phyloP scores from a whole-genome alignment of 1,140 invertebrate genomes.

The Zaprionus nigranus region DNA sequence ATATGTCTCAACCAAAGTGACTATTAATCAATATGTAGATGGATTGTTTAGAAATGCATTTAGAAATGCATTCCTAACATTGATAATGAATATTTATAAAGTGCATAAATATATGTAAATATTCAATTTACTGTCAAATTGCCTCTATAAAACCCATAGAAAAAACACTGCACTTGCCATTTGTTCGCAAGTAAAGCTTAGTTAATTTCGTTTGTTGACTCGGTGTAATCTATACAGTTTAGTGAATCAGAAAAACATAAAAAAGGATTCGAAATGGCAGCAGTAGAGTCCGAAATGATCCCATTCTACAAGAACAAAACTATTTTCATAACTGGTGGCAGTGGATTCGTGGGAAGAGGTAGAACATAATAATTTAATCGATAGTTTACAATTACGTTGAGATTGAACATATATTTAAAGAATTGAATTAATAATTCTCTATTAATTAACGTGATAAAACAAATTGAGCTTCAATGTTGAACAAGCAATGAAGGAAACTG shows the following conservation, averaged over 20 bases:
- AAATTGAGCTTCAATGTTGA: too few species aligned
- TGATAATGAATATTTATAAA: too few species aligned
- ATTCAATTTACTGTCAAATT: neutral
- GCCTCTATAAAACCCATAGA: neutral
- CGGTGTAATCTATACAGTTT: neutral
- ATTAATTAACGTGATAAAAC: too few species aligned
- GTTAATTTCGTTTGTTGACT: neutral
- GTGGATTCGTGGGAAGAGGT: conserved; percentile 91
- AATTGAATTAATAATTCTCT: too few species aligned
- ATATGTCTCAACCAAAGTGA: too few species aligned
- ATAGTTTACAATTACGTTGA: neutral
- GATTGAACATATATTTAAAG: neutral
- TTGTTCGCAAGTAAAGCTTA: neutral
- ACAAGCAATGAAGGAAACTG: too few species aligned
- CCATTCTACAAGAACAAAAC: conserved; percentile 86
- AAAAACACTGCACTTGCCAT: neutral
- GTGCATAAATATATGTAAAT: neutral
- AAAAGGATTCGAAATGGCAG: neutral
- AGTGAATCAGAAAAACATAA: neutral
- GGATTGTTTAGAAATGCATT: too few species aligned
- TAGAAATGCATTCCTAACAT: too few species aligned
- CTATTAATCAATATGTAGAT: too few species aligned
- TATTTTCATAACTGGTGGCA: conserved; percentile 88
- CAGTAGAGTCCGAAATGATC: conserved; percentile 81
- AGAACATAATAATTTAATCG: neutral